phyloP scores from a whole-genome alignment of 2,888 invertebrate species.

The Latheticus oryzae region DNA sequence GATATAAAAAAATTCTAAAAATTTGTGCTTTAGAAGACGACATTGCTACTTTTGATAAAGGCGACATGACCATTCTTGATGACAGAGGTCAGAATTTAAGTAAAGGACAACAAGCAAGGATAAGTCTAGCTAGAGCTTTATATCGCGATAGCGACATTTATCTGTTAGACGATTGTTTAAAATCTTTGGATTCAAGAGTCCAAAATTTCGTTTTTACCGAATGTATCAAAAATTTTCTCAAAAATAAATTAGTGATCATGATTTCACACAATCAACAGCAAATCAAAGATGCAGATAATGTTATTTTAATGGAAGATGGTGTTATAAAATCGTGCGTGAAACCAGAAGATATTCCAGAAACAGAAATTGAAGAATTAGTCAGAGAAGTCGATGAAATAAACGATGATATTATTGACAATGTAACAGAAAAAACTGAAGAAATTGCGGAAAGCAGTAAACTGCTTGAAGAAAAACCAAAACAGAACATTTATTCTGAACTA shows the following conservation, averaged over 20 bases:
- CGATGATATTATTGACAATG: conserved; percentile 3
- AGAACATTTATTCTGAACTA: conserved; percentile 53
- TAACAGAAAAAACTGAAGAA: background rate
- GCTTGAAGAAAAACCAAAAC: conserved; percentile 30
- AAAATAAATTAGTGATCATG: conserved; percentile 52
- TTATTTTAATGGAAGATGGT: conserved; percentile 62
- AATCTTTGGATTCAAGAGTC: conserved; percentile 51
- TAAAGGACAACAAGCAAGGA: conserved; percentile 83
- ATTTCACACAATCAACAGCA: conserved; percentile 52
- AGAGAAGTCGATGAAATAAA: background rate
- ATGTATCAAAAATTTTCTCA: conserved; percentile 51
- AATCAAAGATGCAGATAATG: conserved; percentile 57
- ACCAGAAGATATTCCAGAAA: conserved; percentile 10
- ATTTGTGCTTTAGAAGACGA: conserved; percentile 75
- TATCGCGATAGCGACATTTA: conserved; percentile 81
- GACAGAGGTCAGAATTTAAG: conserved; percentile 83
- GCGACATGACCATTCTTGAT: conserved; percentile 81
- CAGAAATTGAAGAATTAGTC: conserved; percentile 11
- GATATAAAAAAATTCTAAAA: conserved; percentile 71
- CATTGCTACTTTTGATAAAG: conserved; percentile 77
- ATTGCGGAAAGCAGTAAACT: background rate
- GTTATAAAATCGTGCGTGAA: conserved; percentile 23
- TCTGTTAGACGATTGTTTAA: conserved; percentile 70
- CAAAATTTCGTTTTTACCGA: conserved; percentile 51
- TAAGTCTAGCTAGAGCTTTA: conserved; percentile 80